Conservation (phyloP, 2,113 vertebrate species). For the Melanerpes aurifrons region DNA sequence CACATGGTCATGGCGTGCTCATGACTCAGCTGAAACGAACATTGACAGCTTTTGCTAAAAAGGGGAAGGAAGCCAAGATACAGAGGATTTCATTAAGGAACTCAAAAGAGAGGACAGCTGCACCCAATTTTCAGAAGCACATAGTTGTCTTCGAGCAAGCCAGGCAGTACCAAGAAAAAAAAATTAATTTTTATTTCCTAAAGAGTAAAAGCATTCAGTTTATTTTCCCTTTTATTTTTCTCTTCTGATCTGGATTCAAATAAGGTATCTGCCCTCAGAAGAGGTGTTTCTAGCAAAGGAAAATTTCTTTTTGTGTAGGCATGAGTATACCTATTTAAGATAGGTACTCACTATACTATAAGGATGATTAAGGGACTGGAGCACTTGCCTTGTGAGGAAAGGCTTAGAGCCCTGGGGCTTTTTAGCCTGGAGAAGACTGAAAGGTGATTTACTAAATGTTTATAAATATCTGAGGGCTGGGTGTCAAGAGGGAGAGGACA, state of each 20-base stretch:
- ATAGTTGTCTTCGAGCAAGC: conserved; percentile 12
- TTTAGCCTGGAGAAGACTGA: too few relatives aligned
- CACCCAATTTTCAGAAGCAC: conserved; percentile 56
- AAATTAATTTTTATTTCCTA: conserved; percentile 24
- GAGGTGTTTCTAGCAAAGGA: background rate
- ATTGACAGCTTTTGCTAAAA: conserved; percentile 14
- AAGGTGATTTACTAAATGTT: too few relatives aligned
- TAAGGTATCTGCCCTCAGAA: background rate
- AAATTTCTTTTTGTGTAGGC: background rate
- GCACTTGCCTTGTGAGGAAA: too few relatives aligned
- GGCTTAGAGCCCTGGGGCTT: too few relatives aligned
- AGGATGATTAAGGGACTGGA: too few relatives aligned
- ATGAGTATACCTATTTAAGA: background rate
- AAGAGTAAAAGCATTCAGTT: background rate
- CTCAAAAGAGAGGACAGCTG: conserved; percentile 36
- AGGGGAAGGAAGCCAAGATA: background rate
- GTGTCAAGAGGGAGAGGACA: too few relatives aligned
- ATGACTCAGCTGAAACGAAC: conserved; percentile 14
- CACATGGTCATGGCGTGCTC: background rate
- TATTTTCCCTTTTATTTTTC: background rate
- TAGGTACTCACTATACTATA: background rate
- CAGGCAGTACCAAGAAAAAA: background rate
- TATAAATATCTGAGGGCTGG: too few relatives aligned
- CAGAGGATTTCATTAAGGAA: conserved; percentile 20
- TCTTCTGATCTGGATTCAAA: background rate